Evolutionary conservation across 92 coral and sea anemone species (phyloP).

Genomic region (Palythoa grandiflora): DNA sequence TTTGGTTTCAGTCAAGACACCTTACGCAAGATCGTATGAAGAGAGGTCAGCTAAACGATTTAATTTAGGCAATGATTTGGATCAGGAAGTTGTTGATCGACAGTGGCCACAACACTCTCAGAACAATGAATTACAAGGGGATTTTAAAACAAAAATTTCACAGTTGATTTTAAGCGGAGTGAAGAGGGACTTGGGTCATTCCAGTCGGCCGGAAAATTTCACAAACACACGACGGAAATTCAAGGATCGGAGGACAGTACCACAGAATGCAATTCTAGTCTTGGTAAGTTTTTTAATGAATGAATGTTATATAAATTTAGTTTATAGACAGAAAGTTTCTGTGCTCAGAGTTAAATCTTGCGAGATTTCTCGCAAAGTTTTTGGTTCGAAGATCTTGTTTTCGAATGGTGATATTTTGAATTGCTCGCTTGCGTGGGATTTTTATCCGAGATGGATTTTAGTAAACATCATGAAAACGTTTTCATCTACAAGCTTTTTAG

Average conservation of each 20-base stretch:
- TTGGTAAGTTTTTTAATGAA: slow-evolving; percentile 67
- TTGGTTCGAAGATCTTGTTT: slow-evolving; percentile 23
- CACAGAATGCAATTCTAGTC: slow-evolving; percentile 78
- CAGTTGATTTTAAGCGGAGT: slow-evolving; percentile 39
- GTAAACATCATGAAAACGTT: neutral
- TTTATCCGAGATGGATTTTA: neutral
- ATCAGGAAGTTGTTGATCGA: slow-evolving; percentile 34
- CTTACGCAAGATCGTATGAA: slow-evolving; percentile 83
- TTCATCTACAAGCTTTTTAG: neutral
- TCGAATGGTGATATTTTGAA: slow-evolving; percentile 9
- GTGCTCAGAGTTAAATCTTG: neutral
- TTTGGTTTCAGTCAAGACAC: slow-evolving; percentile 72
- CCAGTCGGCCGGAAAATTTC: slow-evolving; percentile 3
- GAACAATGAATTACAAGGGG: slow-evolving; percentile 24
- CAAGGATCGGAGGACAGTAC: slow-evolving; percentile 32
- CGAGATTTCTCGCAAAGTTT: slow-evolving; percentile 15
- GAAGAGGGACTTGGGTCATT: slow-evolving; percentile 20
- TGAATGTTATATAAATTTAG: neutral
- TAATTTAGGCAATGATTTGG: slow-evolving; percentile 1
- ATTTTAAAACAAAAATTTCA: slow-evolving; percentile 45
- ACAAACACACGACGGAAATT: slow-evolving; percentile 16
- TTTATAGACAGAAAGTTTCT: neutral
- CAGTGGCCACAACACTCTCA: slow-evolving; percentile 20
- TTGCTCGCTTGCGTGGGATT: slow-evolving; percentile 30
- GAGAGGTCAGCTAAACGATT: slow-evolving; percentile 36